Conservation (phyloP, 2,113 vertebrate genomes). For the Tetrao urogallus region DNA sequence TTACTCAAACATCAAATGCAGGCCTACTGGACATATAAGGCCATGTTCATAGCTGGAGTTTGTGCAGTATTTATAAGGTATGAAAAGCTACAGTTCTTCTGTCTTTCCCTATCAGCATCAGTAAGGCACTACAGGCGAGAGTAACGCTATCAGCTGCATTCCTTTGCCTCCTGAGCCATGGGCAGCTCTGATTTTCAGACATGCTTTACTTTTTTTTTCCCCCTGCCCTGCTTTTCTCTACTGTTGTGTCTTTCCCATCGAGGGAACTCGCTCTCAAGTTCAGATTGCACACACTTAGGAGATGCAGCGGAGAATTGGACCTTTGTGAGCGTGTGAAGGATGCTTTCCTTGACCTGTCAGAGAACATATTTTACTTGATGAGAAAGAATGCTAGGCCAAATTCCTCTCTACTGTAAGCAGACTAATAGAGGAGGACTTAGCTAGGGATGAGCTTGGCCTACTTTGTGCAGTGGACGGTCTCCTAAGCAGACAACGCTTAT, state of each 20-base stretch:
- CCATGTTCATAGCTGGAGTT: not conserved
- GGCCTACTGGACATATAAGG: not conserved
- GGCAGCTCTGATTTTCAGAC: constrained; percentile 35
- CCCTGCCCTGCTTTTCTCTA: not conserved
- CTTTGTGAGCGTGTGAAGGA: constrained; percentile 51
- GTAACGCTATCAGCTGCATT: not conserved
- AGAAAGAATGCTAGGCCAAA: constrained; percentile 30
- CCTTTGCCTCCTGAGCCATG: not conserved
- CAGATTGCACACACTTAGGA: constrained; percentile 7
- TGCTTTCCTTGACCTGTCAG: constrained; percentile 64
- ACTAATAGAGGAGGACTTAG: not conserved
- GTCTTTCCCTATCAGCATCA: not conserved
- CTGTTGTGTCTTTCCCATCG: constrained; percentile 54
- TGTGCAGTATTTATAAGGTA: not conserved
- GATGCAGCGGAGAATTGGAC: not conserved
- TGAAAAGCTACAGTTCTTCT: not conserved
- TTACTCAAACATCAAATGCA: not conserved
- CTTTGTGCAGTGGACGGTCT: not conserved
- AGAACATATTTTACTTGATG: constrained; percentile 36
- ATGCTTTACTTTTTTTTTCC: not conserved
- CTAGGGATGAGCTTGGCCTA: not conserved
- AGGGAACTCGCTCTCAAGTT: constrained; percentile 36
- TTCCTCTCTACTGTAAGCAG: constrained; percentile 47
- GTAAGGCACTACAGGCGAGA: not conserved
- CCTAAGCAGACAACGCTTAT: not conserved